Evolutionary conservation across 2,797 vertebrate genomes (phyloP), one percentile per base, ranked within the genome.

Genomic region (Zenarchopterus dispar): DNA sequence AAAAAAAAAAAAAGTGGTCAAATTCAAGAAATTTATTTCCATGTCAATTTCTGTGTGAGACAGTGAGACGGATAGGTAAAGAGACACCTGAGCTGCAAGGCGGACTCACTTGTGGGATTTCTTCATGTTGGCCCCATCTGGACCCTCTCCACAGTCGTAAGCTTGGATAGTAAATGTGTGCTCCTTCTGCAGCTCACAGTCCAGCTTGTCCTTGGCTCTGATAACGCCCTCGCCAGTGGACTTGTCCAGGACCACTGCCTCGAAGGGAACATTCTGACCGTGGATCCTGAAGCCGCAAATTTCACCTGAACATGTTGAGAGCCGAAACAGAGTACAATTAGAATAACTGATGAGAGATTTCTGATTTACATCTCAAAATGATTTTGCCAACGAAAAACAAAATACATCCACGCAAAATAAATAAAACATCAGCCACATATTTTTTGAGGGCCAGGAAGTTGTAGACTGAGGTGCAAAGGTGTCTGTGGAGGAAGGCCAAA

Each of bases 221-320:
- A 99, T 96, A 15, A 96, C 88, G 5, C 96, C 98, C 86, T 99
- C 97, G 0, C 98, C 98, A 21, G 96, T 98, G 92, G 97, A 96
- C 80, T 97, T 97, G 89, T 99, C 97, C 92, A 99, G 94, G 63
- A 99, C 95, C 91, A 99, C 95, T 10, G 96, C 96, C 71, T 99
- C 97, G 51, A 99, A 99, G 44, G 97, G 97, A 60, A 98, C 96
- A 71, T 97, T 96, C 65, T 98, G 97, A 64, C 97, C 97, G 0
- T 98, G 97, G 84, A 99, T 97, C 88, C 96, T 95, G 95, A 99
- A 99, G 78, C 97, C 97, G 79, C 98, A 99, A 82, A 99, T 98
- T 93, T 99, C 98, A 93, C 98, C 98, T 99, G 92, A 84, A 90
- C 80, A 91, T 59, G 89, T 75, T 60, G 80, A 89, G 76, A 90